A percentile compares a stretch with the other conserved stretches of the same genome.
Evolutionary conservation across 2,797 vertebrate genomes (phyloP).

Genomic region (Sebastes hubbsi): DNA sequence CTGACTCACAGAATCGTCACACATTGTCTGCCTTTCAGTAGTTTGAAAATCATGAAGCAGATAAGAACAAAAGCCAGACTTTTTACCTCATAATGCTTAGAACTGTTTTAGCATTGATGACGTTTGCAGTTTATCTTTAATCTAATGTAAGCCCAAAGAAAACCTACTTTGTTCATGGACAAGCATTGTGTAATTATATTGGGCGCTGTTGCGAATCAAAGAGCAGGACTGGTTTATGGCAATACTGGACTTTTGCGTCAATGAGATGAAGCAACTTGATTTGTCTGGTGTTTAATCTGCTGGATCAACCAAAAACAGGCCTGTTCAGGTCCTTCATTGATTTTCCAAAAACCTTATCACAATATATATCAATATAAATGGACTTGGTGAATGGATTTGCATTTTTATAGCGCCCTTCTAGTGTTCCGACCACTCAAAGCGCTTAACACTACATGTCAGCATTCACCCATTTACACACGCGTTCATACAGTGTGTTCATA

Average conservation of each 20-base stretch:
- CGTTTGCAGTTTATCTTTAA: slow-evolving; percentile 18
- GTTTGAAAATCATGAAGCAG: not conserved
- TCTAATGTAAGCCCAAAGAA: slow-evolving; percentile 6
- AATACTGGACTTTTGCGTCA: not conserved
- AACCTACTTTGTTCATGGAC: not conserved
- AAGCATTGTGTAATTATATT: not conserved
- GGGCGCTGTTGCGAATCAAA: not conserved
- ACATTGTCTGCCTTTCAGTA: not conserved
- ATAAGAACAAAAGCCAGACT: not conserved
- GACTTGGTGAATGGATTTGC: too few relatives aligned
- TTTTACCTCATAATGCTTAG: not conserved
- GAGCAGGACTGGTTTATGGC: not conserved
- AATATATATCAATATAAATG: not conserved
- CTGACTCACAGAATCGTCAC: not conserved
- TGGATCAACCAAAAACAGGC: not conserved
- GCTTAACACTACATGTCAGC: too few relatives aligned
- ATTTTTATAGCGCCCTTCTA: not conserved
- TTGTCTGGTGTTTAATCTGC: not conserved
- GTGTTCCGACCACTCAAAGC: too few relatives aligned
- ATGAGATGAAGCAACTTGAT: not conserved
- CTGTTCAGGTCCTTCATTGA: not conserved
- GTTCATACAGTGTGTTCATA: too few relatives aligned
- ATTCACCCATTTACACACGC: too few relatives aligned
- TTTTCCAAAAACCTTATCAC: not conserved
- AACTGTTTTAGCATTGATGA: not conserved